Conservation (phyloP, 1,140 invertebrate species). For the Drosophila simulans region DNA sequence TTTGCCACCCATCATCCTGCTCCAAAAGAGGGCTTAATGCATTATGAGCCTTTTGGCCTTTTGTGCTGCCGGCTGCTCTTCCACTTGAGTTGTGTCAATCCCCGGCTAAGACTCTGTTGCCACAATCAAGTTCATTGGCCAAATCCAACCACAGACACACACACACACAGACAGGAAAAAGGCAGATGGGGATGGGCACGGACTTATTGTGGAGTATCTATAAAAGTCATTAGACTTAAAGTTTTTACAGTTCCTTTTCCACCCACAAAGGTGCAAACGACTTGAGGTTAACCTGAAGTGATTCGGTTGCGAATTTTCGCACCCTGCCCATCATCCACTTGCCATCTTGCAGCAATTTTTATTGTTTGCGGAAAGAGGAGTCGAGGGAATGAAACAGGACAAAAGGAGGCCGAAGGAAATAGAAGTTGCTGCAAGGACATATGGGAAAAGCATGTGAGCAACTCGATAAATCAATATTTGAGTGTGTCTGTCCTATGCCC, state of each 20-base stretch:
- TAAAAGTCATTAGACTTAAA: conserved; percentile 75
- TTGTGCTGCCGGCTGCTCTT: conserved; percentile 38
- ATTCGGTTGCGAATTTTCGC: conserved; percentile 34
- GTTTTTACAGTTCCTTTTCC: conserved; percentile 32
- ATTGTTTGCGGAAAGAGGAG: conserved; percentile 22
- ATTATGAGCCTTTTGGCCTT: conserved; percentile 58
- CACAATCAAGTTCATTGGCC: conserved; percentile 65
- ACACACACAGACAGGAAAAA: not conserved
- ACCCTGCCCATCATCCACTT: not conserved
- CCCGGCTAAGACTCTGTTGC: conserved; percentile 52
- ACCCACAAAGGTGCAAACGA: conserved; percentile 23
- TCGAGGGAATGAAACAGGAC: conserved; percentile 3
- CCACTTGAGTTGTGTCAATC: conserved; percentile 56
- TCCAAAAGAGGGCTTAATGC: conserved; percentile 30
- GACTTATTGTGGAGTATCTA: conserved; percentile 52
- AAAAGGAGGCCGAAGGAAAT: conserved; percentile 3
- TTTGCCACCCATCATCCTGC: too few species aligned
- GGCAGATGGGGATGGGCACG: not conserved
- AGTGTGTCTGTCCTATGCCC: conserved; percentile 30
- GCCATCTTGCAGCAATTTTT: conserved; percentile 16
- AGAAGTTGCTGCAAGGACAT: conserved; percentile 25
- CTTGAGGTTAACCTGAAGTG: conserved; percentile 65
- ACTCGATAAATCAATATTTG: conserved; percentile 79
- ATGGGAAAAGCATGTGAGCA: conserved; percentile 56
- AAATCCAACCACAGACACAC: conserved; percentile 34